These are phyloP conservation scores for Dicentrarchus labrax DNA, from an alignment of 2,113 vertebrate genomes.

Conservation along the genomic window DNA sequence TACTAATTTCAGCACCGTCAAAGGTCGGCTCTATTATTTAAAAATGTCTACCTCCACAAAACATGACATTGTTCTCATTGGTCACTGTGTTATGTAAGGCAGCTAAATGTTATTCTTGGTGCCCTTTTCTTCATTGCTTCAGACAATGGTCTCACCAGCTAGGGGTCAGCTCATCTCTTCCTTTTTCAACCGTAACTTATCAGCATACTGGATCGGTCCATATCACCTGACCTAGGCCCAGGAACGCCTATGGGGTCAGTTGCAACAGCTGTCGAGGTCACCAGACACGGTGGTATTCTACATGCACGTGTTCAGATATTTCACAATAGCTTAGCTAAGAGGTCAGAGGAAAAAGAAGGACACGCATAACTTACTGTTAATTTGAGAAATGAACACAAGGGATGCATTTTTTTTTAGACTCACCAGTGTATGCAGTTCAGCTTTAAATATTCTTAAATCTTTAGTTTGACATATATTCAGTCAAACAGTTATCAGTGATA, in stretches of 20 bases:
- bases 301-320: conserved; percentile 80
- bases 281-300: conserved; percentile 40
- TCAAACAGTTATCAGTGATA: background rate
- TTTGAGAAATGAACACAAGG: background rate
- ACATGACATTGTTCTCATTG: conserved; percentile 11
- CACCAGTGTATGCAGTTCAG: conserved; percentile 17
- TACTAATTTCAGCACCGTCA: conserved; percentile 24
- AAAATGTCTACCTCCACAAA: conserved; percentile 8
- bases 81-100: conserved; percentile 4
- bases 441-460: background rate
- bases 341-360: conserved; percentile 51
- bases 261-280: conserved; percentile 84
- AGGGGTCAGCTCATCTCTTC: conserved; percentile 61
- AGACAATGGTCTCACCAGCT: conserved; percentile 70
- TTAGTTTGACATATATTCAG: background rate
- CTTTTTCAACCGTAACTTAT: conserved; percentile 79
- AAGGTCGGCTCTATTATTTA: conserved; percentile 34
- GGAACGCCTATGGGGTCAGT: conserved; percentile 62
- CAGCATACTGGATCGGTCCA: conserved; percentile 43
- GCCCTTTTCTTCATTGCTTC: conserved; percentile 66
- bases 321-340: conserved; percentile 80
- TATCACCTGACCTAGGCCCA: conserved; percentile 77
- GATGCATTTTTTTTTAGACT: conserved; percentile 39
- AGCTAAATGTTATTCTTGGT: conserved; percentile 44
- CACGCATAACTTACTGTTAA: background rate